phyloP scores from a whole-genome alignment of 2,888 invertebrate genomes.

The Eristalinus aeneus region DNA sequence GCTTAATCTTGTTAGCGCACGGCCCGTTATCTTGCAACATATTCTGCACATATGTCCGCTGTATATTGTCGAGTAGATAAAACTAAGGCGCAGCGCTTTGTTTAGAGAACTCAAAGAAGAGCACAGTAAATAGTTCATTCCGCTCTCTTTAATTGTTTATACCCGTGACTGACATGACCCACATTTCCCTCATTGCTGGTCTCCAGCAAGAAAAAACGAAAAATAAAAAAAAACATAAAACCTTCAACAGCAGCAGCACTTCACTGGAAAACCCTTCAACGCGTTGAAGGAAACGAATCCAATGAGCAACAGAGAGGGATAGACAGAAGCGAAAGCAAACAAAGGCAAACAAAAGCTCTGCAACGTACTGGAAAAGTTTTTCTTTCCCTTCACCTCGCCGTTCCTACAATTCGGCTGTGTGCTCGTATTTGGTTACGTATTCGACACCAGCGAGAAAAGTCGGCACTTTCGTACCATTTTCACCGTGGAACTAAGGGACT shows the following conservation, averaged over 20 bases:
- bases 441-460: conserved; percentile 38
- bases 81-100: conserved; percentile 47
- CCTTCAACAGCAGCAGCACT: conserved; percentile 56
- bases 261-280: conserved; percentile 48
- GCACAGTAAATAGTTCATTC: conserved; percentile 59
- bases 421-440: conserved; percentile 52
- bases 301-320: neutral
- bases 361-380: conserved; percentile 12
- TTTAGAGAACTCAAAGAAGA: conserved; percentile 61
- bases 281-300: conserved; percentile 14
- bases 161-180: conserved; percentile 65
- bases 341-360: conserved; percentile 26
- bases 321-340: conserved; percentile 17
- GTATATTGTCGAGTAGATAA: neutral
- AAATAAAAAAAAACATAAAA: conserved; percentile 23
- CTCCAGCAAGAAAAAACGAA: conserved; percentile 25
- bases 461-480: conserved; percentile 31
- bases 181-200: conserved; percentile 51
- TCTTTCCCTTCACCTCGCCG: neutral
- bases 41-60: neutral
- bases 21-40: neutral
- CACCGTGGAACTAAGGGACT: neutral
- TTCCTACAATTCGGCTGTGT: conserved; percentile 7
- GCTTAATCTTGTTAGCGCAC: neutral
- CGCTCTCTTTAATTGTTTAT: conserved; percentile 41